Conservation (phyloP, 2,888 invertebrate species). For the Buathra laborator region DNA sequence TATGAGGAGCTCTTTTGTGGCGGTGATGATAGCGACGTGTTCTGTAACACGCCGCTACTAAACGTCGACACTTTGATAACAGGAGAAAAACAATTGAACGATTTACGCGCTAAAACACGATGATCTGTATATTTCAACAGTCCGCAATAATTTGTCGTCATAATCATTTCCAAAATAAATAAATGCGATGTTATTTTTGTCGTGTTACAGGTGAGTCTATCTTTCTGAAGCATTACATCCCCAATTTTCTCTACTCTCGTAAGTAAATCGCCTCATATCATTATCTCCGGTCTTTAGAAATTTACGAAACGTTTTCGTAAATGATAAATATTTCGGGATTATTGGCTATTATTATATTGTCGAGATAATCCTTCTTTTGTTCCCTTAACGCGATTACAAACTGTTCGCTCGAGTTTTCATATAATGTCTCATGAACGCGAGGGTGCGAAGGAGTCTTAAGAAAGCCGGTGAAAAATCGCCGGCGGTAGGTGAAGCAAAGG, state of each 20-base stretch:
- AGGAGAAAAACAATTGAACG: constrained; percentile 5
- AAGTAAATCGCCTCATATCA: not conserved
- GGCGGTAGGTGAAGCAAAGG: constrained; percentile 9
- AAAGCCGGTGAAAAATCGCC: constrained; percentile 32
- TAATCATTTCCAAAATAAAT: too few relatives aligned
- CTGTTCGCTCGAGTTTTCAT: constrained; percentile 10
- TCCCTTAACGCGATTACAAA: constrained; percentile 6
- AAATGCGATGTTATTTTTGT: too few relatives aligned
- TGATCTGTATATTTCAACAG: not conserved
- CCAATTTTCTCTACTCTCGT: not conserved
- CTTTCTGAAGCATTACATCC: too few relatives aligned
- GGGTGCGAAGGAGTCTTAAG: not conserved
- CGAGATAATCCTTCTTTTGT: not conserved
- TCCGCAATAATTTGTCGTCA: not conserved
- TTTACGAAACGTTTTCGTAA: not conserved
- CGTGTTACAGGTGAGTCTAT: not conserved
- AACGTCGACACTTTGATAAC: constrained; percentile 8
- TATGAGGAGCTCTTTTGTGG: not conserved
- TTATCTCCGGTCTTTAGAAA: not conserved
- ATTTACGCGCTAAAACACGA: not conserved
- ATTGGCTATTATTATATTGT: not conserved
- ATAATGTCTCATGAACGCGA: not conserved
- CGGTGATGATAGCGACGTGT: constrained; percentile 16
- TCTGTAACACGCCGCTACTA: not conserved
- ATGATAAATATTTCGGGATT: not conserved